phyloP scores from a whole-genome alignment of 2,888 invertebrate species.

The Liopterus haemorrhoidalis region DNA sequence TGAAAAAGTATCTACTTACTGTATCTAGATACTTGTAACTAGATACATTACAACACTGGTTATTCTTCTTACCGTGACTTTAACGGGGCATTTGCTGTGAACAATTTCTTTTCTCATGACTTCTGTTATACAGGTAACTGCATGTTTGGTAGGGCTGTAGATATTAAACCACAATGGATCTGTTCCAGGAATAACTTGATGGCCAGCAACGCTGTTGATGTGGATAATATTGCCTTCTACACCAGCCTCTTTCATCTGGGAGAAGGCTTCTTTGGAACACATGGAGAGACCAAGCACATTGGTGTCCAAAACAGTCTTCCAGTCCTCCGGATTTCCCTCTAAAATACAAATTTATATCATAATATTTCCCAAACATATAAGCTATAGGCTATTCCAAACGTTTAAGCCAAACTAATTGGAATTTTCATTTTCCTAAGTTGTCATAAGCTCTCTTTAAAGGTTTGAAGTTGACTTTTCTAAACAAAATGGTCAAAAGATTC shows the following conservation, averaged over 20 bases:
- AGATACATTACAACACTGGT: not conserved
- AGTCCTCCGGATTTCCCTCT: conserved; percentile 31
- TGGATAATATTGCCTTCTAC: conserved; percentile 36
- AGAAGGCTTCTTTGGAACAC: conserved; percentile 34
- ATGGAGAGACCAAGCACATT: conserved; percentile 34
- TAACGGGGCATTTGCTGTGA: conserved; percentile 37
- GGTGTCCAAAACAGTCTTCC: conserved; percentile 32
- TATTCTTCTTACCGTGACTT: conserved; percentile 36
- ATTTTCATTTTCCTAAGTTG: too few relatives aligned
- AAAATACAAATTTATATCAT: too few relatives aligned
- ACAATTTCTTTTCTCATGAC: conserved; percentile 46
- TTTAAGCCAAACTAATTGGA: too few relatives aligned
- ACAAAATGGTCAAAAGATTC: too few relatives aligned
- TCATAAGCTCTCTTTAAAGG: too few relatives aligned
- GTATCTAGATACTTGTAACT: too few relatives aligned
- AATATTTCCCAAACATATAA: too few relatives aligned
- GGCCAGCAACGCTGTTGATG: conserved; percentile 39
- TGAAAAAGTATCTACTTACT: too few relatives aligned
- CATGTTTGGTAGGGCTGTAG: conserved; percentile 50
- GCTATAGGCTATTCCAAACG: too few relatives aligned
- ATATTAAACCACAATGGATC: conserved; percentile 36
- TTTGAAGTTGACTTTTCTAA: too few relatives aligned
- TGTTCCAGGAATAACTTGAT: conserved; percentile 30
- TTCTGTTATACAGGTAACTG: conserved; percentile 46
- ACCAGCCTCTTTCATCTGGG: conserved; percentile 32